Percentiles rank a stretch among this genome's conserved stretches.
Evolutionary conservation across 2,888 invertebrate species (phyloP).

Genomic region (Meganola albula): DNA sequence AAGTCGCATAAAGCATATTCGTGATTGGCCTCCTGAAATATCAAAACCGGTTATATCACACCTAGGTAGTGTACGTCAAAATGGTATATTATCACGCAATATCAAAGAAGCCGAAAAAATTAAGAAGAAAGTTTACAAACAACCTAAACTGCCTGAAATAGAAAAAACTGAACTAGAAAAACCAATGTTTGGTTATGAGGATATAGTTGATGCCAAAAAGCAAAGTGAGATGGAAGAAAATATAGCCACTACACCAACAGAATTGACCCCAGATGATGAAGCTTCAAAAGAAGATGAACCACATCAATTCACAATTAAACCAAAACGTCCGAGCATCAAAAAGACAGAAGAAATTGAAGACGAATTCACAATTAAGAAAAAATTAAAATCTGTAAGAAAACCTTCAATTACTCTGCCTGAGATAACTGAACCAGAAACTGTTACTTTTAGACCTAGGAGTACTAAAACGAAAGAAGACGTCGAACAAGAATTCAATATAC

Average conservation of each 20-base stretch:
- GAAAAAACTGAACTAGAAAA: conserved; percentile 78
- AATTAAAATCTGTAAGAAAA: conserved; percentile 82
- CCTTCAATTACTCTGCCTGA: conserved; percentile 82
- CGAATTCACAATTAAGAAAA: conserved; percentile 85
- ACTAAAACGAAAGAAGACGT: conserved; percentile 91
- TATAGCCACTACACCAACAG: conserved; percentile 12
- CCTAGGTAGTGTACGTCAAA: conserved; percentile 77
- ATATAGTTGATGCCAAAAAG: conserved; percentile 54
- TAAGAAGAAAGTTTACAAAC: conserved; percentile 77
- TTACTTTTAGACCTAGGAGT: conserved; percentile 86
- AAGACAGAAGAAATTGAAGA: conserved; percentile 74
- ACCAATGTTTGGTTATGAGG: conserved; percentile 70
- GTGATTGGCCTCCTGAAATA: conserved; percentile 80
- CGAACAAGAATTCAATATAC: conserved; percentile 93
- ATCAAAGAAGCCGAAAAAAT: conserved; percentile 82
- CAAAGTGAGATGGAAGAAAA: conserved; percentile 30
- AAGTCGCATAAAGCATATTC: conserved; percentile 80
- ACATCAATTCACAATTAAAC: conserved; percentile 61
- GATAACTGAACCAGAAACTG: conserved; percentile 85
- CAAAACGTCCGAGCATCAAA: conserved; percentile 60
- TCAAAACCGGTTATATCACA: conserved; percentile 69
- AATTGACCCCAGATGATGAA: conserved; percentile 33
- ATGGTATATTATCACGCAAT: conserved; percentile 83
- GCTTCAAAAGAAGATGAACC: conserved; percentile 45
- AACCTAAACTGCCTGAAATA: conserved; percentile 74